A percentile compares a stretch with the other conserved stretches of the same genome.
Evolutionary conservation across 2,888 invertebrate species (phyloP).

Genomic region (Drosophila buzzatii): DNA sequence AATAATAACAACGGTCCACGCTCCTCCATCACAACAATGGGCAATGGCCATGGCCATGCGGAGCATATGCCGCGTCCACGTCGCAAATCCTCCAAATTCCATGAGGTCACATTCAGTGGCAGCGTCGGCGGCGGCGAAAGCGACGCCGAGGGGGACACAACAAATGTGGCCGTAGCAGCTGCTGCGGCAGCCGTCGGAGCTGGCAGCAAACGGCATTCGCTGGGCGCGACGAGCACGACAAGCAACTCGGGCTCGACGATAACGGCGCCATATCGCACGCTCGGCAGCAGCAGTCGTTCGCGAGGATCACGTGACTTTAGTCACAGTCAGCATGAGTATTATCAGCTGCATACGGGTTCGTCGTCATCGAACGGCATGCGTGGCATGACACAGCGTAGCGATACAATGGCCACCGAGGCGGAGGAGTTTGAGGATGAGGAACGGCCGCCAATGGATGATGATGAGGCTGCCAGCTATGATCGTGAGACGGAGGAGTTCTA

Average conservation of each 20-base stretch:
- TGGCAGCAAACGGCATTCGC: constrained; percentile 57
- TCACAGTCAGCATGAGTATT: constrained; percentile 60
- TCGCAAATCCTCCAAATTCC: constrained; percentile 79
- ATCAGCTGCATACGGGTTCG: constrained; percentile 61
- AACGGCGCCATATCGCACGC: constrained; percentile 65
- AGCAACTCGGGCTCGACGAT: constrained; percentile 60
- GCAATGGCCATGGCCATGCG: constrained; percentile 46
- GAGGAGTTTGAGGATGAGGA: constrained; percentile 74
- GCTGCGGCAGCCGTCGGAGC: neutral
- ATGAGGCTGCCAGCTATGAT: constrained; percentile 77
- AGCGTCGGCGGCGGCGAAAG: constrained; percentile 80
- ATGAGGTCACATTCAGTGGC: constrained; percentile 82
- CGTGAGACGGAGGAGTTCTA: constrained; percentile 84
- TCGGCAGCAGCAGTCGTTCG: constrained; percentile 47
- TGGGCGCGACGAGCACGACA: constrained; percentile 68
- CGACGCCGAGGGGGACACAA: constrained; percentile 52
- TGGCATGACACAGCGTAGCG: constrained; percentile 59
- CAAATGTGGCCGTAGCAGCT: neutral
- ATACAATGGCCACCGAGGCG: constrained; percentile 72
- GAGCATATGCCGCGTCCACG: constrained; percentile 46
- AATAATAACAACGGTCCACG: constrained; percentile 61
- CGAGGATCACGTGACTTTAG: constrained; percentile 59
- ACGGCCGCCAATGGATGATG: constrained; percentile 65
- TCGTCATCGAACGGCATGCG: constrained; percentile 66
- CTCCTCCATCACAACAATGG: constrained; percentile 52